Percentiles rank a stretch among this genome's conserved stretches.
Conservation (phyloP, 2,113 vertebrate species). For the Hippopotamus amphibius region DNA sequence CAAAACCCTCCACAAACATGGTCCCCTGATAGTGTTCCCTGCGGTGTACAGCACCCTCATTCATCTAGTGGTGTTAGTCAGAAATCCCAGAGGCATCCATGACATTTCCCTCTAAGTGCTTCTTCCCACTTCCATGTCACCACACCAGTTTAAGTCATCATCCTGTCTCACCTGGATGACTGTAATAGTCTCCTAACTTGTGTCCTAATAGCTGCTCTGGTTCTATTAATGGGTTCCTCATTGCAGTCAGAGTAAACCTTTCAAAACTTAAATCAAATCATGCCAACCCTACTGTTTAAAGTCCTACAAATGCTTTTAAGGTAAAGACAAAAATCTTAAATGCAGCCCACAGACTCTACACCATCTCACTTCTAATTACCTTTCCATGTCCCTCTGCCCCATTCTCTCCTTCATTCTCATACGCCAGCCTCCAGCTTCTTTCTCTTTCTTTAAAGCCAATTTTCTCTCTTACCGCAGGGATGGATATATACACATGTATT, state of each 20-base stretch:
- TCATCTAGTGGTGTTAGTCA: background rate
- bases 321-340: background rate
- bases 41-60: too few relatives aligned
- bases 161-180: background rate
- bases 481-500: background rate
- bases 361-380: background rate
- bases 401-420: background rate
- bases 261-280: background rate
- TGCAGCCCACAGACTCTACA: background rate
- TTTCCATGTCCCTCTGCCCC: background rate
- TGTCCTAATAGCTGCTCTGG: background rate
- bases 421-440: background rate
- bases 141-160: too few relatives aligned
- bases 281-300: background rate
- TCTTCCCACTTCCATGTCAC: background rate
- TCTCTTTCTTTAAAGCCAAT: background rate
- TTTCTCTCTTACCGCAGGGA: background rate
- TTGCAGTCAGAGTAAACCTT: background rate
- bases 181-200: background rate
- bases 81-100: background rate
- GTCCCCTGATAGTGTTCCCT: background rate
- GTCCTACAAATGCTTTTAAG: constrained; percentile 35
- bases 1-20: background rate
- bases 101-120: background rate
- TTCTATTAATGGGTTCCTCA: background rate